Base-by-base conservation (phyloP, 1,140 invertebrate species). In the Drosophila arawakana region DNA sequence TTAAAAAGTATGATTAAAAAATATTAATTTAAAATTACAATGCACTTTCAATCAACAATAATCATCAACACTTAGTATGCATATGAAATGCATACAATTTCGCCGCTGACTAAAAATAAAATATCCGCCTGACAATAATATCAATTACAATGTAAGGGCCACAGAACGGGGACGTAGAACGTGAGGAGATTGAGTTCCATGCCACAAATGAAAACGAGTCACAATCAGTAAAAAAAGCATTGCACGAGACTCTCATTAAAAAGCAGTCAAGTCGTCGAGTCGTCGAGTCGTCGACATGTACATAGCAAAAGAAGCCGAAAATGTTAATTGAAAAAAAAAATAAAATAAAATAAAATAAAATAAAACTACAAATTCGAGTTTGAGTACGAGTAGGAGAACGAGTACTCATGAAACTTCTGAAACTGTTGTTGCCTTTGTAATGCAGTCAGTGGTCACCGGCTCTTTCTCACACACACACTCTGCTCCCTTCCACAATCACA, bases 221-320 rank as follows among this genome's bases (percentile, higher is more conserved):
- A 60, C 37, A 44, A 66, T 44, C 39, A 34, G 25, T 30, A 30
- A 30, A 52, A 52, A 75, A 44, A 52, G 21, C 67, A 62, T 52
- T 88, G 83, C 83, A 88, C 83, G 83, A 88, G 83, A 88, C 83
- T 88, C 80, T 88, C 67, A 88, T 88, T 88, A 88, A 78, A 86
- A 82, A 77, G 76, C 75, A 55, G 69, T 41, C 37, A 25, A 43
- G 15, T 39, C 30, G 50, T 59, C 72, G 41, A 49, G 18, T 21
- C 18, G 18, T 21, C 37, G 39, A 43, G 15, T 39, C 30, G 52
- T 59, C 72, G 54, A 50, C 76, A 21, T 21, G 35, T 15, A 63
- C 69, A 72, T 2, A 67, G 25, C 25, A 77, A 60, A 82, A 81
- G 72, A 86, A 82, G 63, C 73, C 76, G 58, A 83, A 83, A 88